Conservation (phyloP, 2,888 invertebrate genomes). For the Capitulum mitella region DNA sequence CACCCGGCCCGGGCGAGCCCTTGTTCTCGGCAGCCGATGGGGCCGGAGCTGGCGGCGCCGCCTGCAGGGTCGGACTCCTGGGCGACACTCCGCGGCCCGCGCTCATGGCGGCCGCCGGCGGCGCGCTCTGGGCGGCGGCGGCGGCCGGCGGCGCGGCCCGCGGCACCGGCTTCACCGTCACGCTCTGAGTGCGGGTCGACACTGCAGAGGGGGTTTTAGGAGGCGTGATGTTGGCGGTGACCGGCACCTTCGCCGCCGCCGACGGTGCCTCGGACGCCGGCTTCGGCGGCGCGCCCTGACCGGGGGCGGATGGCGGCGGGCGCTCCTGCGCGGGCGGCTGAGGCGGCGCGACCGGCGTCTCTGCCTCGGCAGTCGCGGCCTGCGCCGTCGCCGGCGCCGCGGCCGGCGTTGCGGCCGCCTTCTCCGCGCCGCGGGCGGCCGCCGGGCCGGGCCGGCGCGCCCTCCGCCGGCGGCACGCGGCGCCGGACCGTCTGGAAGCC, state of each 20-base stretch:
- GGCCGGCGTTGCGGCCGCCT: not conserved
- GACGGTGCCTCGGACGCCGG: not conserved
- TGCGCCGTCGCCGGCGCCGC: not conserved
- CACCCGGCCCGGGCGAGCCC: no score
- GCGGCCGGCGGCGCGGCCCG: not conserved
- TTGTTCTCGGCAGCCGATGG: no score
- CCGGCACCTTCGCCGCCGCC: not conserved
- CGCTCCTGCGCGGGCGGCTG: not conserved
- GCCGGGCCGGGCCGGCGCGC: not conserved
- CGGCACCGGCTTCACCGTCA: not conserved
- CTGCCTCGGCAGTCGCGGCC: not conserved
- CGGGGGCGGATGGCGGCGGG: not conserved
- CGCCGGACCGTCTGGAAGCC: conserved; percentile 10
- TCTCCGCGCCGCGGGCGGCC: not conserved
- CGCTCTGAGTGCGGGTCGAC: not conserved
- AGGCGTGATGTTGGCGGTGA: not conserved
- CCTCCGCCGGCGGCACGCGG: not conserved
- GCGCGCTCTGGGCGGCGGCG: not conserved
- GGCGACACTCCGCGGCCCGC: no score
- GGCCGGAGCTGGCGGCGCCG: no score
- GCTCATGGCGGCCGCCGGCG: no score
- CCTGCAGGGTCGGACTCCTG: no score
- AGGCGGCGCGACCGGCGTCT: no score
- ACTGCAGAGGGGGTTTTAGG: not conserved
- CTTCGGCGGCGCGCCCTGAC: not conserved